Base-by-base conservation (phyloP, 2,113 vertebrate genomes). In the Alethe diademata region DNA sequence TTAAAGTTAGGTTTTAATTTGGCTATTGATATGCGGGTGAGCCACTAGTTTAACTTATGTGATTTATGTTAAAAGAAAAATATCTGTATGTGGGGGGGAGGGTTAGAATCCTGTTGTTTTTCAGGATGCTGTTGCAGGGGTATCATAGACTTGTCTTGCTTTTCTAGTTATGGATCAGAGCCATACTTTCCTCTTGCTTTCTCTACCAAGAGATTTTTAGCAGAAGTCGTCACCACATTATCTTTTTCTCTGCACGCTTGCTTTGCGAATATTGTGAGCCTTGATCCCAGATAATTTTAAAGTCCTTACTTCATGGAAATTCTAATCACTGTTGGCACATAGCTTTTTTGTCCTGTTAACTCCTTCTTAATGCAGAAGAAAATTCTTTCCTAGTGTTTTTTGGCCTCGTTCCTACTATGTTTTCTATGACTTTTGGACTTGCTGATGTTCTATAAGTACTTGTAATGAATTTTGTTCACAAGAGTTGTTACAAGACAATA, bases 21-120 rank as follows among this genome's bases (percentile, higher is more conserved):
- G 0, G 0, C 36, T 69, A 8, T 53, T 48, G 61, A 67, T 88
- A 24, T 9, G 17, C 0, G 0, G 51, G 19, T 7, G 1, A 80
- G 60, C 31, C 48, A 35, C 24, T 38, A 31, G 48, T 50, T 87
- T 85, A 69, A 69, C 8, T 35, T n/a, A 29, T 1, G 58, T 72
- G 48, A 51, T 78, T 78, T 64, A 29, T 25, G 36, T 72, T 57
- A 35, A 53, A 85, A 65, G 33, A 72, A 54, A 61, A 70, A 72
- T 10, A 1, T 50, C 31, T 78, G 3, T 69, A 40, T 23, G 18
- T 50, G 58, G 81, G 28, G 15, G 35, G 35, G 35, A 35, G 45
- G 45, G 51, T 69, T 50, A 69, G 61, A 73, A 62, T 66, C 7
- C 54, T 81, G 12, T 51, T 0, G 0, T 81, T 91, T 58, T 67